Percentiles rank a stretch among this genome's conserved stretches.
phyloP scores from a whole-genome alignment of 2,888 invertebrate genomes.

The Psylliodes chrysocephalus region DNA sequence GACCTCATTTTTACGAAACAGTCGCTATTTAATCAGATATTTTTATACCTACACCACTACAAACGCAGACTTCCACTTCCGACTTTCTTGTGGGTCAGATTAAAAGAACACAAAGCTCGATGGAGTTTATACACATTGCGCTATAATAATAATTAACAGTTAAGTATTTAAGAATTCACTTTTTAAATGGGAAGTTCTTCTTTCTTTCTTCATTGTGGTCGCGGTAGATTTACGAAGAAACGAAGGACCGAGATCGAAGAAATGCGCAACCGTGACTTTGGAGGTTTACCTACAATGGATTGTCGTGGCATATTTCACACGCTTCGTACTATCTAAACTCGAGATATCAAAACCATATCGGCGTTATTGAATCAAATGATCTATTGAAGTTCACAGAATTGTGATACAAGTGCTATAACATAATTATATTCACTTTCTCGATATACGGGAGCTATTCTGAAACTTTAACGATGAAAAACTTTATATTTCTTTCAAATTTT shows the following conservation, averaged over 20 bases:
- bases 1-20: constrained; percentile 37
- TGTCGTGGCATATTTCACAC: too few relatives aligned
- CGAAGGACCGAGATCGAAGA: too few relatives aligned
- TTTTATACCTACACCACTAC: too few relatives aligned
- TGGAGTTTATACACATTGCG: constrained; percentile 24
- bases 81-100: constrained; percentile 36
- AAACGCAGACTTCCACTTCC: constrained; percentile 27
- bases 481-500: too few relatives aligned
- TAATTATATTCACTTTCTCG: too few relatives aligned
- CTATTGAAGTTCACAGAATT: too few relatives aligned
- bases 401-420: too few relatives aligned
- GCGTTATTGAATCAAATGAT: neutral
- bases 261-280: too few relatives aligned
- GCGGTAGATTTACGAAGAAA: neutral
- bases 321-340: too few relatives aligned
- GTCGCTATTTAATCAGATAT: constrained; percentile 30
- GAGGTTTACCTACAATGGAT: too few relatives aligned
- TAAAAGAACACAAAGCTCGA: constrained; percentile 36
- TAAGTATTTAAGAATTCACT: constrained; percentile 36
- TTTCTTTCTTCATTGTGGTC: neutral
- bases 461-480: too few relatives aligned
- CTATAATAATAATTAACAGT: constrained; percentile 35
- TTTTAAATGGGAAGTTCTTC: constrained; percentile 30
- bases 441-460: too few relatives aligned
- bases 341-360: neutral